Conservation (phyloP, 1,140 invertebrate genomes). For the Temnothorax longispinosus region DNA sequence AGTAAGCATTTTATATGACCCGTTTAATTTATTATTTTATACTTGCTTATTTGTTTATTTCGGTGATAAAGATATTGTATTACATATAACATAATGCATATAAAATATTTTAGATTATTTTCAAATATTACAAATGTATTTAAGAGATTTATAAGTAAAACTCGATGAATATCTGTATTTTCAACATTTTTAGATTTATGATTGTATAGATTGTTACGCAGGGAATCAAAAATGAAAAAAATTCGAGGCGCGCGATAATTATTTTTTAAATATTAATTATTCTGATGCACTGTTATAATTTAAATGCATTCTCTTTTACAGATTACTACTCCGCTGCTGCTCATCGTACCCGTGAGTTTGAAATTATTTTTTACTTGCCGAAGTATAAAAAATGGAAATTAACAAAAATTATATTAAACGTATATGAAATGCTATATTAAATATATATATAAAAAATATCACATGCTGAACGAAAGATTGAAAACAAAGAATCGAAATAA, state of each 20-base stretch:
- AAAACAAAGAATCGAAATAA: neutral
- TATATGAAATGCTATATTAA: neutral
- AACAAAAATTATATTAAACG: neutral
- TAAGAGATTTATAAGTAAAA: neutral
- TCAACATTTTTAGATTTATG: neutral
- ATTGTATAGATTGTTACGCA: neutral
- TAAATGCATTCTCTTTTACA: neutral
- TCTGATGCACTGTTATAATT: neutral
- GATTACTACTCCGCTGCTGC: slow-evolving; percentile 9
- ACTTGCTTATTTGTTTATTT: no score
- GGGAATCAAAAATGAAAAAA: neutral
- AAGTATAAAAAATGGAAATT: neutral
- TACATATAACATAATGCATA: neutral
- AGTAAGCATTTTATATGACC: neutral
- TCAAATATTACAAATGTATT: neutral
- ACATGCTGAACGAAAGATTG: neutral
- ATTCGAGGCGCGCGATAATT: neutral
- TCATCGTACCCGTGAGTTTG: neutral
- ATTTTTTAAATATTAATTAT: neutral
- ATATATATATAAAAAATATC: neutral
- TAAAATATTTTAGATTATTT: neutral
- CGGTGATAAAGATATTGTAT: neutral
- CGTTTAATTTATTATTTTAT: no score
- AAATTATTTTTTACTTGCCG: neutral
- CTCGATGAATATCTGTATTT: neutral